These are phyloP conservation scores for Eudyptes chrysolophus DNA, from an alignment of 2,113 vertebrate species.

Conservation along the genomic window DNA sequence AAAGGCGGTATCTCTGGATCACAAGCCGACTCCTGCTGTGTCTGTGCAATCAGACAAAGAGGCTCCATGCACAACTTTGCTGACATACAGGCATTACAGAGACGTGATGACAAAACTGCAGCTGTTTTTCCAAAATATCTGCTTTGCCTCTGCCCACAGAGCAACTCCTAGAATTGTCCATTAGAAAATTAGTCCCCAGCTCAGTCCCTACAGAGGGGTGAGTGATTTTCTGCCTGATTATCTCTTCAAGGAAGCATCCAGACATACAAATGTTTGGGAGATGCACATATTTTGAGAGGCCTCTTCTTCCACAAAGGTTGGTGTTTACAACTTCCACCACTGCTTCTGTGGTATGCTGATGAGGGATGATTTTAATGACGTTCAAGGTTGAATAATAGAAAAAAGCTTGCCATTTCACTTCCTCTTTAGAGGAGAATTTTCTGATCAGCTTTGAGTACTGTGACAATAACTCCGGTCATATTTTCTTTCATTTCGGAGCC, in stretches of 20 bases:
- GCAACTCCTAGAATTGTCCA: background rate
- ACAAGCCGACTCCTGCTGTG: background rate
- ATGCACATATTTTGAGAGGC: background rate
- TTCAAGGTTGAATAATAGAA: background rate
- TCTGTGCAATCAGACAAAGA: background rate
- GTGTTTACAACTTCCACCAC: background rate
- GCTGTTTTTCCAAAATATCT: background rate
- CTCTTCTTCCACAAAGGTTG: constrained; percentile 17
- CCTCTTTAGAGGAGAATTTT: constrained; percentile 18
- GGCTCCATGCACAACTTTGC: background rate
- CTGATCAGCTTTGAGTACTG: constrained; percentile 7
- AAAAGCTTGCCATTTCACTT: background rate
- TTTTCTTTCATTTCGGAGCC: background rate
- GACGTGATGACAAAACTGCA: background rate
- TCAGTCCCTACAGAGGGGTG: background rate
- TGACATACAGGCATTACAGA: background rate
- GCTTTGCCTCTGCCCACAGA: background rate
- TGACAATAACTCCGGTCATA: background rate
- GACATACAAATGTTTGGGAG: background rate
- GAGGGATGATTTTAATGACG: background rate
- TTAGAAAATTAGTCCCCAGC: background rate
- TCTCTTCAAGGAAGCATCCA: background rate
- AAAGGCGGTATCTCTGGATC: background rate
- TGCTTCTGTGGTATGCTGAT: background rate
- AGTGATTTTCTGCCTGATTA: background rate